Evolutionary conservation across 2,113 vertebrate species (phyloP).

Genomic region (Ceyx cyanopectus): DNA sequence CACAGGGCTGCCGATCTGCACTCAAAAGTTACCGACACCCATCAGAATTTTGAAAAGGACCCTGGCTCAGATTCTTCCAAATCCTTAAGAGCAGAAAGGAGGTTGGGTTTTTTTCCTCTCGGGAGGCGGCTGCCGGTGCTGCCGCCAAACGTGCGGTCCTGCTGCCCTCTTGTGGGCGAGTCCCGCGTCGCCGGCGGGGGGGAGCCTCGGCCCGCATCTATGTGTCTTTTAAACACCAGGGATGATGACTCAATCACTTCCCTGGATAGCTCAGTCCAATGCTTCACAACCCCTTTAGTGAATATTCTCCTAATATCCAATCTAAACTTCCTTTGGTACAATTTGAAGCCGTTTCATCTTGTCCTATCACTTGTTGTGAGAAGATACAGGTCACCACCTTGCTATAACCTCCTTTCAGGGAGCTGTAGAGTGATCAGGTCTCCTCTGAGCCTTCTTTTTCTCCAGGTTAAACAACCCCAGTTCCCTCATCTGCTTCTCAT

Average conservation of each 20-base stretch:
- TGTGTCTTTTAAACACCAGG: not conserved
- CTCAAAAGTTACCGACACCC: fast-evolving
- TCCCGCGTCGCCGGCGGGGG: not conserved
- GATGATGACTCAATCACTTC: not conserved
- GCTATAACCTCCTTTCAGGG: not conserved
- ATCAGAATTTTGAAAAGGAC: fast-evolving
- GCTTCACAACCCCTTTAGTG: fast-evolving
- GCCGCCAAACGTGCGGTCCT: not conserved
- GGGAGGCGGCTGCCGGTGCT: not conserved
- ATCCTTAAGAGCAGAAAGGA: not conserved
- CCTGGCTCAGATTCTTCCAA: fast-evolving
- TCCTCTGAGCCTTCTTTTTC: not conserved
- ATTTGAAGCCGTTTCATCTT: not conserved
- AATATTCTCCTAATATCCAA: not conserved
- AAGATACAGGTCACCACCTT: fast-evolving
- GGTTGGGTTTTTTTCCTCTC: fast-evolving
- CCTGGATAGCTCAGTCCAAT: not conserved
- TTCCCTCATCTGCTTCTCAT: fast-evolving
- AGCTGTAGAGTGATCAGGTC: not conserved
- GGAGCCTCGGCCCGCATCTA: not conserved
- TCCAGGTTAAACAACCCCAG: not conserved
- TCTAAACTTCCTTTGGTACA: not conserved
- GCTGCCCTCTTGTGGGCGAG: slow-evolving; percentile 59
- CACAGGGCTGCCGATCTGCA: fast-evolving
- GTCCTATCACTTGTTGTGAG: fast-evolving